Evolutionary conservation across 2,113 vertebrate genomes (phyloP).

Genomic region (Procavia capensis): DNA sequence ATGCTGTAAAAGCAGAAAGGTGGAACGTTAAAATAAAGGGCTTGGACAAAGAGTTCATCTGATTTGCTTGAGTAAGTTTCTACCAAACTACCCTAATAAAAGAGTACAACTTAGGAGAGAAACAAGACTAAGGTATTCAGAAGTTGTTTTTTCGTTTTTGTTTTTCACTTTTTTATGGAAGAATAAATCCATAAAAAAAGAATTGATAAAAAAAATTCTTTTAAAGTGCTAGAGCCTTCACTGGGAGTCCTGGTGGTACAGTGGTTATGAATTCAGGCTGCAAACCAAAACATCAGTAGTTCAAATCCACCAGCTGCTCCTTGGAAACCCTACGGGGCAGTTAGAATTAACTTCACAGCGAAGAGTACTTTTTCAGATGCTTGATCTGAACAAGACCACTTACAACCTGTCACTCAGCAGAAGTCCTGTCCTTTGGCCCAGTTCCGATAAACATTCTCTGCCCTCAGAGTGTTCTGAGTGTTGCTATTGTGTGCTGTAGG

Average conservation of each 20-base stretch:
- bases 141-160: background rate
- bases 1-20: background rate
- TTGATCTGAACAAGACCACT: background rate
- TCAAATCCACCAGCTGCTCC: too few species aligned
- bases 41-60: background rate
- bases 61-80: background rate
- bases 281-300: too few species aligned
- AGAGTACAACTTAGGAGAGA: background rate
- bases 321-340: too few species aligned
- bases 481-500: background rate
- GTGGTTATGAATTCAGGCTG: too few species aligned
- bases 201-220: background rate
- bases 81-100: constrained; percentile 1
- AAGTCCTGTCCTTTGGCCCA: background rate
- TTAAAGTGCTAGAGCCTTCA: background rate
- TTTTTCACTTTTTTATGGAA: background rate
- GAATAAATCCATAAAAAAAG: background rate
- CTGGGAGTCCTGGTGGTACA: too few species aligned
- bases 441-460: background rate
- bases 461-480: background rate
- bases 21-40: background rate
- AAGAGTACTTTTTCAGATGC: background rate
- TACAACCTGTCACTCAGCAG: background rate
- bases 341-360: too few species aligned
- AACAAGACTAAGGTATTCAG: background rate